Evolutionary conservation across 2,797 vertebrate genomes (phyloP), one percentile per base, ranked within the genome.

Genomic region (Peromyscus melanophrys): DNA sequence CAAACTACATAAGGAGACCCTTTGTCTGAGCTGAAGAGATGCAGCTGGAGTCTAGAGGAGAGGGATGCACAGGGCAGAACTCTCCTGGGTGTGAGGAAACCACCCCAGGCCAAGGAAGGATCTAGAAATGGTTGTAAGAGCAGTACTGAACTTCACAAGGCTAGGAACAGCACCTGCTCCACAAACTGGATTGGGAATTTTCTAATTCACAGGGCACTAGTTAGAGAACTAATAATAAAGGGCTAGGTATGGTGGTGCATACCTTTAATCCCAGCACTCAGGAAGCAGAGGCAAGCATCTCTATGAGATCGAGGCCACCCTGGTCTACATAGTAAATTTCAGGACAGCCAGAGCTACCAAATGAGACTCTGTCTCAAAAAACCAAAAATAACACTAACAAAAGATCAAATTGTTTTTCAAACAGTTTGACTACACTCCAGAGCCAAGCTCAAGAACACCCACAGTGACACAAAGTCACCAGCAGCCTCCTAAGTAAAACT

Each of bases 101-200:
- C 46, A 59, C 73, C 73, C 31, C 31, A n/a, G 46, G 46, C 29
- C 75, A 77, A 46, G 14, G 75, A 31, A 96, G 89, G 52, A 92
- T 67, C 65, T 67, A 67, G 76, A 86, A 93, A 90, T 14, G 29
- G 87, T 83, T 49, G 77, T 0, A 78, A n/a, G 34, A 69, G 73
- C 27, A 73, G 69, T 55, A 83, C 17, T 65, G 13, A 69, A 90
- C 40, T 76, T 93, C 67, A 82, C 19, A 37, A 8, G 23, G 14
- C 61, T 76, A 82, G 57, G 27, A 76, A 90, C 43, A 93, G 63
- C 4, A 82, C 6, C n/a, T 90, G n/a, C 73, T 90, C 76, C 40
- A 76, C 90, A 93, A 61, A 25, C 16, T 57, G 92, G 29, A 29
- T 76, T 46, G 14, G 87, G 59, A 95, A 90, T 34, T 84, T 92